Conservation (phyloP, 1,140 invertebrate genomes). For the Hycleus phaleratus region DNA sequence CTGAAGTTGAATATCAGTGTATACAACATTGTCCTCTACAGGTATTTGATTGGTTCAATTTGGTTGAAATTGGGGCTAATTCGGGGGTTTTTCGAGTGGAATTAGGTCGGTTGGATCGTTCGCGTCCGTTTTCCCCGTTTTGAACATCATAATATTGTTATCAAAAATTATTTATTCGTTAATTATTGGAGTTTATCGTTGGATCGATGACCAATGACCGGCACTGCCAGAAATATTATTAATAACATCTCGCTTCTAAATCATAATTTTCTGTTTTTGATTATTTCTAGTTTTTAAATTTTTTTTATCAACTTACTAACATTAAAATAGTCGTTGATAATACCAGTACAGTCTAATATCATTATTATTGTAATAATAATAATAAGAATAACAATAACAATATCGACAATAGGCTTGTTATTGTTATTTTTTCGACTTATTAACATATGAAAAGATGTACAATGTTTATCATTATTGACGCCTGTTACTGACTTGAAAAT, state of each 20-base stretch:
- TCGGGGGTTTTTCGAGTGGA: background rate
- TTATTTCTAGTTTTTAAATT: background rate
- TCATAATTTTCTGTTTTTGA: background rate
- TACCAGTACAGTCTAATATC: background rate
- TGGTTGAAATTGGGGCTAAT: background rate
- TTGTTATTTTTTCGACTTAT: too few relatives aligned
- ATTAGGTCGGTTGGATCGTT: background rate
- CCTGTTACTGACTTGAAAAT: too few relatives aligned
- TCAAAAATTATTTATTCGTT: background rate
- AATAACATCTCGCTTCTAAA: constrained; percentile 24
- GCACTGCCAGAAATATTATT: constrained; percentile 25
- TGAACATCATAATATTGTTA: background rate
- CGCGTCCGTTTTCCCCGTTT: background rate
- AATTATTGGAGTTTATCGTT: constrained; percentile 14
- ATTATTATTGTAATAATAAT: too few relatives aligned
- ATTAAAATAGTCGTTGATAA: background rate
- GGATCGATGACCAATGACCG: constrained; percentile 28
- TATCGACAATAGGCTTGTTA: too few relatives aligned
- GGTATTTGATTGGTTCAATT: background rate
- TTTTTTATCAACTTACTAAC: background rate
- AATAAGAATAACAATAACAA: too few relatives aligned
- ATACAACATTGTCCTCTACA: constrained; percentile 14
- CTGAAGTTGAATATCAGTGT: constrained; percentile 17
- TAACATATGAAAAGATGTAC: too few relatives aligned
- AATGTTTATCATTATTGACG: too few relatives aligned